These are phyloP conservation scores for Pseudocheirus occidentalis DNA, from an alignment of 2,797 vertebrate genomes.

Conservation along the genomic window DNA sequence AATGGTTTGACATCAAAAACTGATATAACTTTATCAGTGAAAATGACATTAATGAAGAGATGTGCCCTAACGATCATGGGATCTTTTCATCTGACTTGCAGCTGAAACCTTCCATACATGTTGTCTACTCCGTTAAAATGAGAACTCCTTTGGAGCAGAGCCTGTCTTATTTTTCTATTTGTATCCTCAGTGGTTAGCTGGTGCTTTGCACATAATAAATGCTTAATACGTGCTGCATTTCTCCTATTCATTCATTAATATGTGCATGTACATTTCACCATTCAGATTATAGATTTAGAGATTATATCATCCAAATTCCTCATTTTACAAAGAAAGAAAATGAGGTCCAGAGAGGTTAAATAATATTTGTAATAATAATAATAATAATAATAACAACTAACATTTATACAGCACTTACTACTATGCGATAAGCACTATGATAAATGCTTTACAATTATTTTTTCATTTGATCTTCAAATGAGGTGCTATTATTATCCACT, in stretches of 20 bases:
- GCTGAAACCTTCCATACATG: too few species aligned
- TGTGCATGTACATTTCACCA: neutral
- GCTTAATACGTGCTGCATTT: neutral
- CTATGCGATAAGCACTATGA: neutral
- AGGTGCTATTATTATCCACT: neutral
- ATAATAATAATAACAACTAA: too few species aligned
- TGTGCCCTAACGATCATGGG: neutral
- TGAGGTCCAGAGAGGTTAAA: neutral
- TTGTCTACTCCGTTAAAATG: neutral
- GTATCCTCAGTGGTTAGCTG: neutral
- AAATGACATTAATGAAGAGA: neutral
- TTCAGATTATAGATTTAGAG: neutral
- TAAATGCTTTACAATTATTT: neutral
- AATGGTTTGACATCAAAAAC: neutral
- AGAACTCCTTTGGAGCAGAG: neutral
- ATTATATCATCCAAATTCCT: neutral
- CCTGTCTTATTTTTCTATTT: neutral
- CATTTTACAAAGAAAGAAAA: neutral
- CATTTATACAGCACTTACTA: neutral
- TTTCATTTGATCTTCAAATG: neutral
- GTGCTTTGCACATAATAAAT: neutral
- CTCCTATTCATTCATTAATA: neutral
- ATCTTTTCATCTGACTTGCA: neutral
- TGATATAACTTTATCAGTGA: neutral
- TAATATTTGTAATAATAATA: neutral